Evolutionary conservation across 2,113 vertebrate species (phyloP).

Genomic region (Eulemur macaco): DNA sequence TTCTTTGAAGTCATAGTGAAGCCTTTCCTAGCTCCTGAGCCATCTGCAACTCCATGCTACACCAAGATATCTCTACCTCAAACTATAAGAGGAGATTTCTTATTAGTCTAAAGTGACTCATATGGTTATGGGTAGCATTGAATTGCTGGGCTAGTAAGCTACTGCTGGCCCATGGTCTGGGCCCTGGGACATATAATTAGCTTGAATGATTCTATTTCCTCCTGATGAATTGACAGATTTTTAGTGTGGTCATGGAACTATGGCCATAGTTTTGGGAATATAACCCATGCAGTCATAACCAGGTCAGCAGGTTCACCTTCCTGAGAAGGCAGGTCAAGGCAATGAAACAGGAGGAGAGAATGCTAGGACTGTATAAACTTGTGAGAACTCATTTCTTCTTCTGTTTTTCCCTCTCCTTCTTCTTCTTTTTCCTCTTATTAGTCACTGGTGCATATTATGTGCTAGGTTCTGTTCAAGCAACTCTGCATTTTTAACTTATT

Average conservation of each 20-base stretch:
- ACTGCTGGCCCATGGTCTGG: neutral
- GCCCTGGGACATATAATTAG: neutral
- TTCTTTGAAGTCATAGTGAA: conserved; percentile 17
- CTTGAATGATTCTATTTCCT: conserved; percentile 30
- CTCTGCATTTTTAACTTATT: neutral
- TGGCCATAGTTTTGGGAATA: neutral
- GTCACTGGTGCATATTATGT: neutral
- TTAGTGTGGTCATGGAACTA: neutral
- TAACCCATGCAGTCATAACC: neutral
- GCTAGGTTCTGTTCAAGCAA: neutral
- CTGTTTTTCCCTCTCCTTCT: neutral
- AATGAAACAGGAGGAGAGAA: neutral
- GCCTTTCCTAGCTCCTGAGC: neutral
- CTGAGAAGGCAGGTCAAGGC: neutral
- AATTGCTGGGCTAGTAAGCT: neutral
- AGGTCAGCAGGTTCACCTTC: neutral
- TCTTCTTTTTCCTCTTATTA: neutral
- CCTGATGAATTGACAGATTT: neutral
- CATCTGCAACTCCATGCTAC: neutral
- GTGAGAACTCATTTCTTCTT: neutral
- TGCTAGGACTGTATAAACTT: neutral
- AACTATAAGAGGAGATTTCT: neutral
- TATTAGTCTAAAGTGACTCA: neutral
- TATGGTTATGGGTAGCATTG: neutral
- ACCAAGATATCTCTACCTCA: neutral